A percentile compares a stretch with the other conserved stretches of the same genome.
Conservation (phyloP, 2,113 vertebrate genomes). For the Hypanus sabinus region DNA sequence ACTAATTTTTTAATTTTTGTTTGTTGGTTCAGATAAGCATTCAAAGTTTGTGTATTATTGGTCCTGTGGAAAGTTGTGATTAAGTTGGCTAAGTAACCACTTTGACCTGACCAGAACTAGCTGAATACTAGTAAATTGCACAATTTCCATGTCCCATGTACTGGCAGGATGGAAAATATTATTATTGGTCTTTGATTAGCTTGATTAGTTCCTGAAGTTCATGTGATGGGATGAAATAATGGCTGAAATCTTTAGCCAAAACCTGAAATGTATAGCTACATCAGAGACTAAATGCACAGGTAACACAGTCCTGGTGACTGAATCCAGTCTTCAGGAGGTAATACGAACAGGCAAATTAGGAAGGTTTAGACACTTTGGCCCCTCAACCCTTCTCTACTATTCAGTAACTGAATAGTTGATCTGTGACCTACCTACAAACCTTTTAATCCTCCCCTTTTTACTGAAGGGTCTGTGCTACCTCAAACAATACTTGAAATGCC, state of each 20-base stretch:
- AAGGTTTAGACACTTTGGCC: no score
- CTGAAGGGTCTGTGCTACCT: no score
- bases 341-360: no score
- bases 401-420: no score
- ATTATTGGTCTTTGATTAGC: neutral
- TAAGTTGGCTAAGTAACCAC: neutral
- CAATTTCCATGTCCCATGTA: neutral
- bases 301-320: neutral
- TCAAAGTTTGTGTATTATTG: neutral
- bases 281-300: neutral
- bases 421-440: no score
- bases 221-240: neutral
- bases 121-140: neutral
- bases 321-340: neutral
- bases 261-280: neutral
- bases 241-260: neutral
- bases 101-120: neutral
- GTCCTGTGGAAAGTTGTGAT: neutral
- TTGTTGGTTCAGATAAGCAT: neutral
- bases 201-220: neutral
- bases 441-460: no score
- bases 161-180: neutral
- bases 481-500: no score
- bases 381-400: no score
- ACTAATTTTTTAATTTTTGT: neutral